phyloP scores from a whole-genome alignment of 2,888 invertebrate genomes.

The Eupelmus urozonus region DNA sequence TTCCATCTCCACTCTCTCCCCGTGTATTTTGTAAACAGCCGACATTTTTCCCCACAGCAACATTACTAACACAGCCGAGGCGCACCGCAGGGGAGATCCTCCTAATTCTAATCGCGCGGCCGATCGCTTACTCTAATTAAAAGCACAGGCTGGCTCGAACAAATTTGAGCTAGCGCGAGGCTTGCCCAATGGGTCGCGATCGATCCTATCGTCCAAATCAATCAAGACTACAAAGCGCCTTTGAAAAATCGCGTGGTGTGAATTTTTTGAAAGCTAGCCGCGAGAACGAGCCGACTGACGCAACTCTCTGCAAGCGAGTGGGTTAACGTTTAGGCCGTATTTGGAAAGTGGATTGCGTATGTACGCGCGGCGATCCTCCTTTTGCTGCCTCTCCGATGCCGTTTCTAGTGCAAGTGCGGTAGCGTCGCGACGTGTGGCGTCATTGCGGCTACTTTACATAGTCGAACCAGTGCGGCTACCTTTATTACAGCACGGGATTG shows the following conservation, averaged over 20 bases:
- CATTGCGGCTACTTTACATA: slow-evolving; percentile 21
- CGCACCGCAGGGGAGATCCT: too few relatives aligned
- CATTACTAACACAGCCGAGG: not conserved
- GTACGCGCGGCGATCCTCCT: slow-evolving; percentile 21
- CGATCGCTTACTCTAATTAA: not conserved
- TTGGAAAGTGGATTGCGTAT: slow-evolving; percentile 66
- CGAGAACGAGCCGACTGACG: slow-evolving; percentile 42
- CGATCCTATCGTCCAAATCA: slow-evolving; percentile 24
- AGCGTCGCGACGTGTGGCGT: slow-evolving; percentile 12
- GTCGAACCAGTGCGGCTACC: not conserved
- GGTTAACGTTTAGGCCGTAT: slow-evolving; percentile 57
- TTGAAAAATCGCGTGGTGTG: slow-evolving; percentile 5
- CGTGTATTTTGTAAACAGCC: too few relatives aligned
- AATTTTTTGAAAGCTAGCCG: slow-evolving; percentile 25
- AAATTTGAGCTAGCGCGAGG: not conserved
- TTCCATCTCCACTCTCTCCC: too few relatives aligned
- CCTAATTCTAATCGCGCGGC: not conserved
- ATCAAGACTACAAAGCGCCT: not conserved
- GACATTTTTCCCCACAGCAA: too few relatives aligned
- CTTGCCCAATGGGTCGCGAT: not conserved
- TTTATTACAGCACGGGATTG: too few relatives aligned
- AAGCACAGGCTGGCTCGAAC: not conserved
- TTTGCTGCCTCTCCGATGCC: not conserved
- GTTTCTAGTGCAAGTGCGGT: not conserved
- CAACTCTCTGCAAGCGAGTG: slow-evolving; percentile 38